phyloP scores from a whole-genome alignment of 2,113 vertebrate species.

The Paedocypris sp. region DNA sequence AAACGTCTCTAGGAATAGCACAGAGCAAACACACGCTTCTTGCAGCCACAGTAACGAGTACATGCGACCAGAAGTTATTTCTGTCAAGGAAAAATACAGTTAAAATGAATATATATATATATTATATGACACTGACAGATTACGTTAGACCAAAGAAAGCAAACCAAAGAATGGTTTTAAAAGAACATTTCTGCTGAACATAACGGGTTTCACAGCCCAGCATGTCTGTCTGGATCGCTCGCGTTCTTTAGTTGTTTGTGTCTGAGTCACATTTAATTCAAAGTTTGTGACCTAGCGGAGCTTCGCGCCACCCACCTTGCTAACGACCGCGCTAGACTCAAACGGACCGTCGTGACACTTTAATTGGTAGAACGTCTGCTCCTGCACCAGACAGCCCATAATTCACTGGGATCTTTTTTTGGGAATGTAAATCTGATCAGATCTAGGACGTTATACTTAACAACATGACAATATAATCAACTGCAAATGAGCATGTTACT shows the following conservation, averaged over 20 bases:
- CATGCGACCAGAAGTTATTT: slow-evolving; percentile 2
- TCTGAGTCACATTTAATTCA: slow-evolving; percentile 19
- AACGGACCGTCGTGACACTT: too few species aligned
- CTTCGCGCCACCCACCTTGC: too few species aligned
- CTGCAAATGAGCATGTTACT: too few species aligned
- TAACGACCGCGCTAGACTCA: too few species aligned
- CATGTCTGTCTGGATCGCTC: not conserved
- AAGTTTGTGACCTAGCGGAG: slow-evolving; percentile 14
- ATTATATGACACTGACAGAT: slow-evolving; percentile 2
- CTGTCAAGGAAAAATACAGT: not conserved
- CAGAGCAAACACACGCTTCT: slow-evolving; percentile 13
- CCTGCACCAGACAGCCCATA: too few species aligned
- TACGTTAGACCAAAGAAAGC: not conserved
- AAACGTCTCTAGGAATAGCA: slow-evolving; percentile 20
- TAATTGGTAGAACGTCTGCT: too few species aligned
- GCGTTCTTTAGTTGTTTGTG: not conserved
- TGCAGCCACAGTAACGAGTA: not conserved
- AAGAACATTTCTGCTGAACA: too few species aligned
- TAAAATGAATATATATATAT: not conserved
- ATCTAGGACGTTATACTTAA: too few species aligned
- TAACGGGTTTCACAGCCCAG: too few species aligned
- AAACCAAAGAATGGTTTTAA: not conserved
- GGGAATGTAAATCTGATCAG: too few species aligned
- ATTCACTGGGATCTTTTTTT: too few species aligned
- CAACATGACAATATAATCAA: too few species aligned